phyloP scores from a whole-genome alignment of 2,797 vertebrate species.

The Spinibarbus caldwelli region DNA sequence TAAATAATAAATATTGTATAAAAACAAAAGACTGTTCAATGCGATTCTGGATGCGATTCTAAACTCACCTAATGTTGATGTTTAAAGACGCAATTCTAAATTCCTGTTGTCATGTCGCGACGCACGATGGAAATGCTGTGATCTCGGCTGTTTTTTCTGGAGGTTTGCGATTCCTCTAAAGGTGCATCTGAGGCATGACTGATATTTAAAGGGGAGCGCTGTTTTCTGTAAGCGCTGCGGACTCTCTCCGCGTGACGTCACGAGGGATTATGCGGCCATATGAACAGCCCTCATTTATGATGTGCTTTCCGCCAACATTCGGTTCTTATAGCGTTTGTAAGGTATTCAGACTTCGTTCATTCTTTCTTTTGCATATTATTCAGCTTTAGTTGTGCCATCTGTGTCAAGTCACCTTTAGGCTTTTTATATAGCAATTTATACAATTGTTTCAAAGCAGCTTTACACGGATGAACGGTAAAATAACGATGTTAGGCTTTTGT shows the following conservation, averaged over 20 bases:
- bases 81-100: slow-evolving; percentile 55
- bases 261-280: slow-evolving; percentile 51
- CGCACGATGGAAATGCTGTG: slow-evolving; percentile 19
- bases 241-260: slow-evolving; percentile 61
- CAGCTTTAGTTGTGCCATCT: neutral
- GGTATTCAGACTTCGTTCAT: neutral
- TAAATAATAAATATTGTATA: neutral
- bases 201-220: slow-evolving; percentile 63
- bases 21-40: slow-evolving; percentile 4
- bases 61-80: slow-evolving; percentile 57
- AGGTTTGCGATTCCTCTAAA: slow-evolving; percentile 59
- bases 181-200: slow-evolving; percentile 51
- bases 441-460: neutral
- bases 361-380: neutral
- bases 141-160: neutral
- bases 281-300: neutral
- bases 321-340: neutral
- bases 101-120: slow-evolving; percentile 58
- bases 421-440: neutral
- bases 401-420: neutral
- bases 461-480: neutral
- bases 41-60: neutral
- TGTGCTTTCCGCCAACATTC: neutral
- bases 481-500: neutral
- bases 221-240: slow-evolving; percentile 33